Base-by-base conservation (phyloP, 2,797 vertebrate genomes). In the Sphaeramia orbicularis region DNA sequence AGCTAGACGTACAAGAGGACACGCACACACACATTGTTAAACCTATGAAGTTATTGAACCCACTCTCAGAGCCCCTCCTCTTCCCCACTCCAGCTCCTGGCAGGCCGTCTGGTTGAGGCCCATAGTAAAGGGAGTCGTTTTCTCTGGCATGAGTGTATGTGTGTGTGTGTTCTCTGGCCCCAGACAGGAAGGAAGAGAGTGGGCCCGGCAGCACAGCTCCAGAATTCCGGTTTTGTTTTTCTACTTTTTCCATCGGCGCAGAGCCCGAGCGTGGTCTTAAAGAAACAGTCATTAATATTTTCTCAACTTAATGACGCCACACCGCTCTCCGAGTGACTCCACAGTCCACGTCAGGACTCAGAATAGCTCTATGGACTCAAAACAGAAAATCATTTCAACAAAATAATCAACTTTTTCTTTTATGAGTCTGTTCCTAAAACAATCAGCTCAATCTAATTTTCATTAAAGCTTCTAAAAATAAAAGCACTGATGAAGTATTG, bases 111-210 rank as follows among this genome's bases (percentile, higher is more conserved):
- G 82, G 69, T 86, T 88, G 91, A 90, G 90, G 91, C 91, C 90
- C 87, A 87, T 73, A 81, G 79, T 80, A 76, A 84, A 90, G 86
- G 91, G 87, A 90, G 75, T 59, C 50, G 57, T 85, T 84, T 85
- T 85, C 77, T 90, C 74, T 85, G 82, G 77, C 76, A 67, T 41
- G 71, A 73, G 57, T 64, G 56, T 45, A 36, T 61, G 51, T 64
- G 56, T 51, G 73, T 64, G 42, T 64, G 53, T 70, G 80, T 88
- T 74, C 80, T 52, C 55, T 62, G 81, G 83, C 89, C 88, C 89
- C 89, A 94, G 94, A 94, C 92, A 95, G 93, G 93, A 95, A 95
- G 94, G 92, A 93, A 94, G 81, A 92, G 89, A 94, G 93, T 90
- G 92, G 94, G 92, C 92, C 91, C 87, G 65, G 87, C 91, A 89